Evolutionary conservation across 2,797 vertebrate genomes (phyloP).

Genomic region (Pseudomugil gertrudae): DNA sequence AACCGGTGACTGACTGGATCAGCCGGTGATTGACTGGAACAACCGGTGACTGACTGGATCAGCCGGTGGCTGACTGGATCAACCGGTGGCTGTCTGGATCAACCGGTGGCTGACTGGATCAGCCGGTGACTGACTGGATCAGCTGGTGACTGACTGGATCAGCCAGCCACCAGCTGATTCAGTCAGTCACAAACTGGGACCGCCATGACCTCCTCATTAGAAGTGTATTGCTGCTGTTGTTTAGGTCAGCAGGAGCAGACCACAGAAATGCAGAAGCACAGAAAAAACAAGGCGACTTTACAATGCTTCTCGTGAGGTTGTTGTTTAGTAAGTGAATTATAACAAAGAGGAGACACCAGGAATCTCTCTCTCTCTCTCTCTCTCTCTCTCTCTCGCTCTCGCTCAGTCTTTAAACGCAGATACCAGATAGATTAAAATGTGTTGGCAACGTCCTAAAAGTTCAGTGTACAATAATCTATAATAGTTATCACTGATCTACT

Average conservation of each 20-base stretch:
- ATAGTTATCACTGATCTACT: neutral
- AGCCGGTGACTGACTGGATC: too few relatives aligned
- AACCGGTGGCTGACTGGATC: too few relatives aligned
- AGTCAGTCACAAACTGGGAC: constrained; percentile 41
- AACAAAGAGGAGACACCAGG: constrained; percentile 13
- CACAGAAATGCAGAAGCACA: constrained; percentile 53
- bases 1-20: too few relatives aligned
- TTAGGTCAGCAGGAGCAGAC: constrained; percentile 25
- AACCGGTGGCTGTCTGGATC: too few relatives aligned
- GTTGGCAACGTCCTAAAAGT: neutral
- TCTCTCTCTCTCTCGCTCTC: too few relatives aligned
- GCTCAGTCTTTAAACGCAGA: neutral
- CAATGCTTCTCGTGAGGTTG: constrained; percentile 32
- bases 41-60: too few relatives aligned
- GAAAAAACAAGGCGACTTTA: constrained; percentile 35
- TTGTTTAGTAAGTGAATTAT: constrained; percentile 7
- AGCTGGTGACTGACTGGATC: too few relatives aligned
- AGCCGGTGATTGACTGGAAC: too few relatives aligned
- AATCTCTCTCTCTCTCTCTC: neutral
- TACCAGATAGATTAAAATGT: neutral
- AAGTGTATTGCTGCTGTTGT: constrained; percentile 54
- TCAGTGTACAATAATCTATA: neutral
- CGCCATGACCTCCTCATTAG: constrained; percentile 16
- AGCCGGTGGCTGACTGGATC: too few relatives aligned
- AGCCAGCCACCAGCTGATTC: too few relatives aligned